phyloP scores from a whole-genome alignment of 2,888 invertebrate species.

The Drosophila helvetica region DNA sequence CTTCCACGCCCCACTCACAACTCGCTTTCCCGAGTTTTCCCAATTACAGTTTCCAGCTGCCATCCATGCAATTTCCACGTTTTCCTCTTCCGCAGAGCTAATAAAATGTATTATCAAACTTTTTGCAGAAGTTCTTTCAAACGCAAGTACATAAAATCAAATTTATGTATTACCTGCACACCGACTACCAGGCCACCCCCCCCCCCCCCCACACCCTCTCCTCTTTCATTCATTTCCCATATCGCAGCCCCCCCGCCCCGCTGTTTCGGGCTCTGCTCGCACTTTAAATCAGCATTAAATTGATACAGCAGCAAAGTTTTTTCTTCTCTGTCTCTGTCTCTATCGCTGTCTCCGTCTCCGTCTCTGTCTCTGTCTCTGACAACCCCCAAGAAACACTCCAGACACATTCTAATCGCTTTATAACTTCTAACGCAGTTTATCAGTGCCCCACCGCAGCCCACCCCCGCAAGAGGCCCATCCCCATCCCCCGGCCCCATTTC shows the following conservation, averaged over 20 bases:
- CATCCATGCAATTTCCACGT: not conserved
- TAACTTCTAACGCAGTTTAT: conserved; percentile 77
- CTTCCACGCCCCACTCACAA: not conserved
- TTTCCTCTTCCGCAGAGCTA: conserved; percentile 22
- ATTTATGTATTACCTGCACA: conserved; percentile 71
- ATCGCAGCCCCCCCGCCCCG: conserved; percentile 25
- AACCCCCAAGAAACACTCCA: conserved; percentile 29
- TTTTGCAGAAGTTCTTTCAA: conserved; percentile 48
- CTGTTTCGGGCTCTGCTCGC: conserved; percentile 14
- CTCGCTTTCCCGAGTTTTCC: not conserved
- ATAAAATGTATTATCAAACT: conserved; percentile 52
- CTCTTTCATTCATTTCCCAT: conserved; percentile 30
- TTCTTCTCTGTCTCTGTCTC: conserved; percentile 12
- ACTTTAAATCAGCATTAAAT: conserved; percentile 75
- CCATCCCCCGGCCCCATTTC: conserved; percentile 2
- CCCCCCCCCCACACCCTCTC: conserved; percentile 4
- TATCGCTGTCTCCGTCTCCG: conserved; percentile 4
- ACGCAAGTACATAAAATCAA: conserved; percentile 62
- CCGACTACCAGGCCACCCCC: not conserved
- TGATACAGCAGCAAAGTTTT: conserved; percentile 61
- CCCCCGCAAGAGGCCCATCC: conserved; percentile 13
- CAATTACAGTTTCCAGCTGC: not conserved
- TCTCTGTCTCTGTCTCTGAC: conserved; percentile 14
- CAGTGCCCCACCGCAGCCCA: conserved; percentile 36
- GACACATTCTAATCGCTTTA: conserved; percentile 74